Evolutionary conservation across 2,888 invertebrate genomes (phyloP).

Genomic region (Rhorus exstirpatorius): DNA sequence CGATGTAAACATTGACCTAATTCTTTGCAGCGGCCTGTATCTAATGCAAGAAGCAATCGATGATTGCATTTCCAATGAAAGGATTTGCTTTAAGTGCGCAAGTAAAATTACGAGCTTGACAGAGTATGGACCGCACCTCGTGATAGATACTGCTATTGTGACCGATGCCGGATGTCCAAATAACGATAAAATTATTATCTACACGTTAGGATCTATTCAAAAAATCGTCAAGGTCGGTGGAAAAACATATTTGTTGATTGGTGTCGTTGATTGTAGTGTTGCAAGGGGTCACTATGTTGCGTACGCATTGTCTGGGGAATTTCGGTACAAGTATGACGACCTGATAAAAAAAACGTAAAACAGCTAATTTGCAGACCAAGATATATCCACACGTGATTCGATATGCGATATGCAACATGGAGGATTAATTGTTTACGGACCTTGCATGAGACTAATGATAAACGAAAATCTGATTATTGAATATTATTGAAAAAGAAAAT

Average conservation of each 20-base stretch:
- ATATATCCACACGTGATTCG: background rate
- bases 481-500: no score
- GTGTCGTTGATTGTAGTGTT: slow-evolving; percentile 21
- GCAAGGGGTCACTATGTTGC: background rate
- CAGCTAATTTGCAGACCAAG: background rate
- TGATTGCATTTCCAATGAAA: background rate
- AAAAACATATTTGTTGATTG: slow-evolving; percentile 27
- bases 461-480: no score
- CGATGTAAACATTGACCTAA: slow-evolving; percentile 24
- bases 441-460: no score
- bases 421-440: background rate
- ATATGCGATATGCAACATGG: background rate
- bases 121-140: background rate
- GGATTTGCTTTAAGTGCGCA: slow-evolving; percentile 6
- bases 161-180: slow-evolving; percentile 15
- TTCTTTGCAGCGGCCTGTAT: slow-evolving; percentile 15
- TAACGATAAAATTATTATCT: background rate
- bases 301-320: background rate
- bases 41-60: slow-evolving; percentile 20
- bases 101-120: background rate
- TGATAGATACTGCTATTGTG: slow-evolving; percentile 6
- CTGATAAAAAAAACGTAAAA: background rate
- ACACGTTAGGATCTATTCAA: slow-evolving; percentile 27
- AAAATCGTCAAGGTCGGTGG: background rate
- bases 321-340: background rate